Evolutionary conservation across 2,113 vertebrate genomes (phyloP).

Genomic region (Calyptommatus sinebrachiatus): DNA sequence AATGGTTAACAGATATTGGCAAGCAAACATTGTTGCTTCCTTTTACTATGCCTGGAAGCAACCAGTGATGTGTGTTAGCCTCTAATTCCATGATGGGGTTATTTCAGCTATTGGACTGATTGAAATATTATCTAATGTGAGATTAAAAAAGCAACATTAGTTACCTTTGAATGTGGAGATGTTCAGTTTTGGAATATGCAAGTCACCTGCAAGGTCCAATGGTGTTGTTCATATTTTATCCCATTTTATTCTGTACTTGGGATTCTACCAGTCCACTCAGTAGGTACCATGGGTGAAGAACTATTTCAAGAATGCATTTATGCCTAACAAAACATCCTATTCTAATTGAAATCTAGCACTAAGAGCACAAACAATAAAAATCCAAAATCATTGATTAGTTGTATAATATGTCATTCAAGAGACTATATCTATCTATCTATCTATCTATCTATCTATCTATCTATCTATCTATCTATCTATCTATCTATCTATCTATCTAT

Average conservation of each 20-base stretch:
- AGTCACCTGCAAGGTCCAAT: background rate
- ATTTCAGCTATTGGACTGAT: background rate
- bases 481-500: too few species aligned
- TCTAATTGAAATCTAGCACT: background rate
- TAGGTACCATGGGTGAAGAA: background rate
- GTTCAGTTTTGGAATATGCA: background rate
- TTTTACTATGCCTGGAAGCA: too few species aligned
- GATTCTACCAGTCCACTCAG: background rate
- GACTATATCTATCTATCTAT: too few species aligned
- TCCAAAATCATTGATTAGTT: background rate
- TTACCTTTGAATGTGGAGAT: background rate
- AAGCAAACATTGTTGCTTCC: too few species aligned
- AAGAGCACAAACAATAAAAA: background rate
- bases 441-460: too few species aligned
- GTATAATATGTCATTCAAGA: background rate
- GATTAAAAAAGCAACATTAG: too few species aligned
- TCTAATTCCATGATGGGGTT: too few species aligned
- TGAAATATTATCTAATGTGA: background rate
- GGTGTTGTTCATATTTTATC: background rate
- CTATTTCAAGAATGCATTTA: background rate
- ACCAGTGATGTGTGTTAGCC: too few species aligned
- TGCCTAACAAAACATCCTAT: too few species aligned
- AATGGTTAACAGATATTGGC: too few species aligned
- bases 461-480: too few species aligned
- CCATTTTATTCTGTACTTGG: background rate